A percentile compares a stretch with the other conserved stretches of the same genome.
Evolutionary conservation across 2,888 invertebrate species (phyloP).

Genomic region (Scrobipalpa costella): DNA sequence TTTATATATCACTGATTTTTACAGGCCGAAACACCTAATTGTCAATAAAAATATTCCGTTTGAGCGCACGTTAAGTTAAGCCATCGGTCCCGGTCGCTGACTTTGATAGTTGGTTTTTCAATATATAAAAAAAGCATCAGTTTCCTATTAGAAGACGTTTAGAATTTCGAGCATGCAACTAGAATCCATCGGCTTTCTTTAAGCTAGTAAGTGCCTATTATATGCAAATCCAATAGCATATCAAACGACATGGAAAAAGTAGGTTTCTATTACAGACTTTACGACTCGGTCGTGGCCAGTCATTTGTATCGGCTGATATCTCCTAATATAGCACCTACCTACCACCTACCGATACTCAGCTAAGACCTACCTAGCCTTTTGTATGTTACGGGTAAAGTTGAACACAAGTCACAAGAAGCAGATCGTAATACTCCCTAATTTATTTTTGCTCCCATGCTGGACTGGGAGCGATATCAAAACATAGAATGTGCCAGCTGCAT

Average conservation of each 20-base stretch:
- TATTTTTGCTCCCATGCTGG: too few species aligned
- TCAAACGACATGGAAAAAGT: conserved; percentile 14
- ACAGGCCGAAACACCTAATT: too few species aligned
- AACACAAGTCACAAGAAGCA: too few species aligned
- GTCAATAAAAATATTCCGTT: too few species aligned
- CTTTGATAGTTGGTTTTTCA: too few species aligned
- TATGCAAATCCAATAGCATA: conserved; percentile 17
- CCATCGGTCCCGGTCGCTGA: too few species aligned
- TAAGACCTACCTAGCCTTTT: background rate
- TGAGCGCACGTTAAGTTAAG: too few species aligned
- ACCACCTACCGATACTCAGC: background rate
- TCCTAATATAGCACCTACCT: background rate
- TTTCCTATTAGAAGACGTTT: background rate
- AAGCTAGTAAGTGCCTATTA: conserved; percentile 14
- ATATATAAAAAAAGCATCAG: too few species aligned
- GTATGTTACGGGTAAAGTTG: background rate
- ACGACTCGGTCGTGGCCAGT: conserved; percentile 6
- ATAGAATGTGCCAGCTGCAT: too few species aligned
- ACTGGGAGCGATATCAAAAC: too few species aligned
- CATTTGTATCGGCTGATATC: conserved; percentile 14
- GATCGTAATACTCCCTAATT: too few species aligned
- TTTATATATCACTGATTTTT: too few species aligned
- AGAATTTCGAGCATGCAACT: background rate
- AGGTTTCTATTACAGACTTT: conserved; percentile 18
- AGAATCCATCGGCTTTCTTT: conserved; percentile 9